Base-by-base conservation (phyloP, 2,113 vertebrate species). In the Hemiprocne comata region DNA sequence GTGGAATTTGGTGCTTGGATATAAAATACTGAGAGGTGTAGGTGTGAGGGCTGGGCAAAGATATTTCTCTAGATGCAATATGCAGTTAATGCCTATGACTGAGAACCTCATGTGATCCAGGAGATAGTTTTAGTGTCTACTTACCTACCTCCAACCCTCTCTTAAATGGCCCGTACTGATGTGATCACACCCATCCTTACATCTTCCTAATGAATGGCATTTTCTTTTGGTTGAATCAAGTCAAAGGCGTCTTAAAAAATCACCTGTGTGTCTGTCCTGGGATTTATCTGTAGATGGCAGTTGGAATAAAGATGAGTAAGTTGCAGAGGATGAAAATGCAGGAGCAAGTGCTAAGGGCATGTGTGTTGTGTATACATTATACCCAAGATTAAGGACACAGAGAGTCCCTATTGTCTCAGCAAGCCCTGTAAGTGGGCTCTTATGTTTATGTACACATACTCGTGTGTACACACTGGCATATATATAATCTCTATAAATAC, bases 161-260 rank as follows among this genome's bases (percentile, higher is more conserved):
- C 62, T 46, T 81, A 93, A 94, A 93, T 46, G 66, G 54, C 66
- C 80, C n/a, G 61, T 24, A 17, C 70, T 66, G 86, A 85, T 70
- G 84, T 82, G 85, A 87, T 93, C 82, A 90, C 81, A n/a, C 93
- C 82, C 92, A 83, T 89, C 69, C 74, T 95, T 96, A 96, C 97
- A 96, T 87, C 88, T 97, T 87, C 89, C 88, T 96, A 95, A 96
- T 94, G 93, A 91, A 95, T 77, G 93, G 96, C 75, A 80, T 70
- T 87, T 88, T 70, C 71, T 94, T 96, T 58, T 71, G 91, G 42
- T 80, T 40, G 91, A 87, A 93, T 67, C 75, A 80, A 93, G 78
- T 95, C 84, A 92, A 90, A 94, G 93, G 83, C 79, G 92, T 80
- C 78, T 96, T 95, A 93, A 90, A 81, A 50, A 89, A 95, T 91